Conservation (phyloP, 1,140 invertebrate species). For the Periplaneta americana region DNA sequence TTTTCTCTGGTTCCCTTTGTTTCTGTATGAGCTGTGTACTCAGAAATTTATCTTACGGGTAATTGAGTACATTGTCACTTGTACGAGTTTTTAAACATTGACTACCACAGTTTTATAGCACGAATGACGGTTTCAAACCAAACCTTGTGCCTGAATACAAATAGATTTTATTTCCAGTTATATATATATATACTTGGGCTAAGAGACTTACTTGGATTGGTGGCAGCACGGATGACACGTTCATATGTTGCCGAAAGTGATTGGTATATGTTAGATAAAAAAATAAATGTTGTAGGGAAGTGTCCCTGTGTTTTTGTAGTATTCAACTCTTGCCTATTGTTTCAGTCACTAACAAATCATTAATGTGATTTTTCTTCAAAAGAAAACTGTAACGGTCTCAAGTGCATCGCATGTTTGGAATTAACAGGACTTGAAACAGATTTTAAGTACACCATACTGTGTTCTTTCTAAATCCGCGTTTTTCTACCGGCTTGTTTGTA, state of each 20-base stretch:
- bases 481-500: slow-evolving; percentile 19
- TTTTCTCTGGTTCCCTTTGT: background rate
- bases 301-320: background rate
- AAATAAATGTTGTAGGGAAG: slow-evolving; percentile 11
- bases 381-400: background rate
- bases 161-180: background rate
- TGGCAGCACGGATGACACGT: background rate
- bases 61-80: background rate
- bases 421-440: background rate
- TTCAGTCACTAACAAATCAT: slow-evolving; percentile 8
- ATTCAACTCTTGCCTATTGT: slow-evolving; percentile 10
- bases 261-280: slow-evolving; percentile 11
- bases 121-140: background rate
- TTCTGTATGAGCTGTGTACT: background rate
- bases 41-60: background rate
- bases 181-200: background rate
- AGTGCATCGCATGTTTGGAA: background rate
- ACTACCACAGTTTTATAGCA: background rate
- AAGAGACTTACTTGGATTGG: slow-evolving; percentile 1
- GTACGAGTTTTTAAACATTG: background rate
- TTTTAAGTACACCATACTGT: slow-evolving; percentile 18
- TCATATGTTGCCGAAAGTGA: background rate
- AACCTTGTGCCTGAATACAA: background rate
- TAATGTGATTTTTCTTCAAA: slow-evolving; percentile 2
- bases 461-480: slow-evolving; percentile 13